Percentiles rank a stretch among this genome's conserved stretches.
phyloP scores from a whole-genome alignment of 2,113 vertebrate genomes.

The Megaceryle torquata region DNA sequence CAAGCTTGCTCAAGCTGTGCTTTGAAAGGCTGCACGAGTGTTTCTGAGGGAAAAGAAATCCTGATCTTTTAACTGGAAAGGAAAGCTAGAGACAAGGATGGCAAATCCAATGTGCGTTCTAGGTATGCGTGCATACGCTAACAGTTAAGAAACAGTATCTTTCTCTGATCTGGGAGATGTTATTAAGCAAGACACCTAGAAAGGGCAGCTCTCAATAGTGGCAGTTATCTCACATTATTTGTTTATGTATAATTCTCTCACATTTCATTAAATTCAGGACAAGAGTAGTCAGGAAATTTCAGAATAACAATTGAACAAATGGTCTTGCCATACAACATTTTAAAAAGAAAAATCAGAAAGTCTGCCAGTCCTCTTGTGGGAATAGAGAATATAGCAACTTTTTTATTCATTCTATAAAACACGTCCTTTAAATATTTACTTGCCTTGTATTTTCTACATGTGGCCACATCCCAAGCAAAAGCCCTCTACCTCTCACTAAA shows the following conservation, averaged over 20 bases:
- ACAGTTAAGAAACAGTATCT: background rate
- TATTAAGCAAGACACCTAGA: background rate
- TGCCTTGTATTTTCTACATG: slow-evolving; percentile 26
- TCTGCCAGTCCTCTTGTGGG: slow-evolving; percentile 1
- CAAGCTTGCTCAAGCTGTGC: background rate
- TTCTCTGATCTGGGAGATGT: background rate
- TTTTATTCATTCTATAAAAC: slow-evolving; percentile 45
- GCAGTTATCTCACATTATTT: background rate
- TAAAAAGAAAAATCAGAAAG: background rate
- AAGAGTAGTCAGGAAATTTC: slow-evolving; percentile 14
- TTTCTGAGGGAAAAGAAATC: background rate
- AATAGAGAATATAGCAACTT: slow-evolving; percentile 6
- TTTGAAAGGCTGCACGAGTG: background rate
- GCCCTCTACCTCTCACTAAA: slow-evolving; percentile 15
- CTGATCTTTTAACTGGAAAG: background rate
- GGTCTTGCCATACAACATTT: background rate
- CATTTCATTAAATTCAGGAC: background rate
- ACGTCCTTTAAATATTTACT: slow-evolving; percentile 47
- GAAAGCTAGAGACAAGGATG: background rate
- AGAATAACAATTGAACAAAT: slow-evolving; percentile 20
- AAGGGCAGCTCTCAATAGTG: background rate
- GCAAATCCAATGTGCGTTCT: background rate
- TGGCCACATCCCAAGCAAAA: slow-evolving; percentile 20
- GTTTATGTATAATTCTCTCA: background rate
- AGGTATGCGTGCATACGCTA: rapidly evolving